These are phyloP conservation scores for Salpingus planirostris DNA, from an alignment of 2,888 invertebrate species.

Conservation along the genomic window DNA sequence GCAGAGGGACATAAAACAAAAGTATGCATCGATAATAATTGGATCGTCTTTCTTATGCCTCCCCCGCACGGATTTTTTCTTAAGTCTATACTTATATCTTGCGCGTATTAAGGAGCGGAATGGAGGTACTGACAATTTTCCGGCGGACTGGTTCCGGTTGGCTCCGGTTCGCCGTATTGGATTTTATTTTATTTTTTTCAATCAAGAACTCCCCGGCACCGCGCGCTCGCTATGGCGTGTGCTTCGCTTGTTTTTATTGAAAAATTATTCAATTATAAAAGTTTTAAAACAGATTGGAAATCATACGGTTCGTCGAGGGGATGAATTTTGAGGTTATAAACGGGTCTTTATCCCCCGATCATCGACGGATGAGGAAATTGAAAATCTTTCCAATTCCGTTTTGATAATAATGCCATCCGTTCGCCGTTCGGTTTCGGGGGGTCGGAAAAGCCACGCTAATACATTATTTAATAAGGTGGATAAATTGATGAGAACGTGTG, in stretches of 20 bases:
- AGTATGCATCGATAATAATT: constrained; percentile 33
- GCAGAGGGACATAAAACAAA: constrained; percentile 25
- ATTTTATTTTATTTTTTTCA: constrained; percentile 37
- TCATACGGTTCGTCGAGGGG: constrained; percentile 35
- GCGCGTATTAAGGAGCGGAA: no score
- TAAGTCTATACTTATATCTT: no score
- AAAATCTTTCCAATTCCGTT: no score
- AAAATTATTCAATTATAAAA: constrained; percentile 43
- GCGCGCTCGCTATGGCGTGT: constrained; percentile 20
- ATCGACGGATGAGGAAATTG: no score
- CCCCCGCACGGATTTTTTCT: no score
- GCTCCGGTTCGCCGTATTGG: constrained; percentile 23
- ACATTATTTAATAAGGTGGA: no score
- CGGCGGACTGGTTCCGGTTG: constrained; percentile 20
- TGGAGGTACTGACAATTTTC: constrained; percentile 33
- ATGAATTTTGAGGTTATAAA: constrained; percentile 22
- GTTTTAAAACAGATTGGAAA: constrained; percentile 42
- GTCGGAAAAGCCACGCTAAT: no score
- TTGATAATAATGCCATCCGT: no score
- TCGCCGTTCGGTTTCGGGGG: no score
- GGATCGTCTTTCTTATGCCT: no score
- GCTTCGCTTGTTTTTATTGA: constrained; percentile 42
- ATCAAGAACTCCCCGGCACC: constrained; percentile 24
- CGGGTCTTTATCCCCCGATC: constrained; percentile 2
- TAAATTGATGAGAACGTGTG: no score